phyloP scores from a whole-genome alignment of 2,888 invertebrate species.

The Hanleya hanleyi region DNA sequence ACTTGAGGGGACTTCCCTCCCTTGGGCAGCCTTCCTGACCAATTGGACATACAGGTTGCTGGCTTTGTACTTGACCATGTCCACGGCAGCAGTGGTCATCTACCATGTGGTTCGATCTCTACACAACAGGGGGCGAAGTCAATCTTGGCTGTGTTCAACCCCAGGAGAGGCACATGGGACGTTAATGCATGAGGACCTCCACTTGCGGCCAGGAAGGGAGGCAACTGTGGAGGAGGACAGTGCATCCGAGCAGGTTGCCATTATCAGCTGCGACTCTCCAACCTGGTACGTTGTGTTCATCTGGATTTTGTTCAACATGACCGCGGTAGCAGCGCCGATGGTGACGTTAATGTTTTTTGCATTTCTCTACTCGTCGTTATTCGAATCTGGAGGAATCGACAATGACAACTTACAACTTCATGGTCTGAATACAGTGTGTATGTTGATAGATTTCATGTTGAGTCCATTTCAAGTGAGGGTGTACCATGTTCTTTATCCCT shows the following conservation, averaged over 20 bases:
- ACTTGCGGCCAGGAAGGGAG: no score
- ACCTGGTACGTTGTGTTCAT: slow-evolving; percentile 45
- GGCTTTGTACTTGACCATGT: slow-evolving; percentile 48
- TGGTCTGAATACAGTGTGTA: slow-evolving; percentile 58
- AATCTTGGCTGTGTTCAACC: not conserved
- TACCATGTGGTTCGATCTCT: slow-evolving; percentile 9
- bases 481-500: slow-evolving; percentile 56
- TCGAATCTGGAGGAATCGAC: slow-evolving; percentile 18
- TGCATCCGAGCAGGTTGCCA: not conserved
- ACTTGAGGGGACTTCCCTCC: not conserved
- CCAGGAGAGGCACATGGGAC: not conserved
- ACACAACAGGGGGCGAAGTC: no score
- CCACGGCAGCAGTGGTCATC: slow-evolving; percentile 37
- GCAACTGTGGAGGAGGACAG: not conserved
- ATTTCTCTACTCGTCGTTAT: slow-evolving; percentile 50
- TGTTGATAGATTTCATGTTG: slow-evolving; percentile 57
- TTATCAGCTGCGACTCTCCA: not conserved
- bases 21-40: slow-evolving; percentile 62
- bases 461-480: slow-evolving; percentile 58
- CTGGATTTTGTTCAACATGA: slow-evolving; percentile 57
- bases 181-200: not conserved
- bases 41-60: slow-evolving; percentile 66
- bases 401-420: slow-evolving; percentile 64
- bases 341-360: slow-evolving; percentile 65
- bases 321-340: slow-evolving; percentile 46